Evolutionary conservation across 92 coral and sea anemone genomes (phyloP), one percentile per base, ranked within the genome.

Genomic region (Phenganax marumi): DNA sequence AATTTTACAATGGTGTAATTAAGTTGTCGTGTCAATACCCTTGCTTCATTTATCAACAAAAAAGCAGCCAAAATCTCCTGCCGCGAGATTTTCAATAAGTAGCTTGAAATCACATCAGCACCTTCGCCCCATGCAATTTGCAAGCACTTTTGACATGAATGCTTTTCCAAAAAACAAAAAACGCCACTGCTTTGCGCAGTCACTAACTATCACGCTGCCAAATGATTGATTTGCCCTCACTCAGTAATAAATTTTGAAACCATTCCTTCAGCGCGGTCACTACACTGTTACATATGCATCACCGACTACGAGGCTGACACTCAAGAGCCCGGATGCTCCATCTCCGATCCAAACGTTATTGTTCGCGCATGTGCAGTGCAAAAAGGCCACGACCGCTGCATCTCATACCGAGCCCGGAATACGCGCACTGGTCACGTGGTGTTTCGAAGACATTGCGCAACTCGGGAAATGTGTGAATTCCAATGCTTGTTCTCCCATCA

Each of bases 381-480:
- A 58, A 58, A 61, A 61, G 83, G 83, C 70, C 47, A 26, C n/a
- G 73, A 78, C 68, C 83, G 83, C 14, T 78, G 83, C 60, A 62
- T 61, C 21, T 78, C 65, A 8, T 78, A 78, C 53, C 83, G 83
- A 52, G 83, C 83, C 65, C 73, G 72, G 6, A 58, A 65, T 50
- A 39, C 68, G 53, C 22, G 18, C 13, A 78, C 72, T 61, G 83
- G 83, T 52, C 10, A 26, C 4, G 55, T 60, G 60, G 50, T 63
- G 8, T 52, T 78, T 8, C n/a, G 83, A 60, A 24, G 83, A 61
- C 83, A 78, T 16, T 78, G 83, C 52, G 83, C 83, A 62, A 78
- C 83, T 56, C 55, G 24, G 52, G 60, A 60, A 22, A 61, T 78
- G 83, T 78, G 83, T 62, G 56, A 78, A 8, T 47, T 21, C 18